Base-by-base conservation (phyloP, 1,140 invertebrate species). In the Centruroides sculpturatus region DNA sequence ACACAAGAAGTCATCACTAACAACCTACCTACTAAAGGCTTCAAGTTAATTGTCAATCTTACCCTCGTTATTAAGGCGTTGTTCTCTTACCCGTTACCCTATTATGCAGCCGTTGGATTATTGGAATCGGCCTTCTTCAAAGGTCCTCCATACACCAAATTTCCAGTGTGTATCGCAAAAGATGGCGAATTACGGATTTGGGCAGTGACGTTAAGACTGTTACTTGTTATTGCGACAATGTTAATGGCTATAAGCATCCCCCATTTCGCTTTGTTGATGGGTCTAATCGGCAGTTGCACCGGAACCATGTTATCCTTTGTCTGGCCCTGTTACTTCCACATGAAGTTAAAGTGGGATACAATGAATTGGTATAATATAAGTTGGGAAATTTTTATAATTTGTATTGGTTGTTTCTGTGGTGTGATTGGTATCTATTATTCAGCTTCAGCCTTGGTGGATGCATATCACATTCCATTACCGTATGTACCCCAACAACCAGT, bases 231-330 rank as follows among this genome's bases (percentile, higher is more conserved):
- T 54, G 85, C 92, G 66, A 98, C 94, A 9, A 86, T 98, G 68
- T 74, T 98, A 56, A 88, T 99, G 84, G 96, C 97, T 3, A 67
- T 97, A 61, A 91, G 91, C 62, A 97, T 99, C 66, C 97, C 97
- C 0, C 95, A 99, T 75, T 98, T 99, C 72, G 89, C 92, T 48
- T 90, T 98, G 68, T 78, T 99, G 36, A 98, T 98, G 94, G 95
- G 94, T 11, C 89, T 99, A 65, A 98, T 98, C 66, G 95, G 96
- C 1, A 97, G 91, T 69, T 97, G 98, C 70, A 98, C 94, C 0
- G 94, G 94, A 1, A 97, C 93, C 1, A 97, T 98, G 93, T 75
- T 98, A 8, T 95, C 92, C 49, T 96, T 98, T 72, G 93, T 98
- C 65, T 98, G 94, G 94, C 95, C 94, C 0, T 95, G 92, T 65